Conservation (phyloP, 2,797 vertebrate species). For the Rhinichthys osculus region DNA sequence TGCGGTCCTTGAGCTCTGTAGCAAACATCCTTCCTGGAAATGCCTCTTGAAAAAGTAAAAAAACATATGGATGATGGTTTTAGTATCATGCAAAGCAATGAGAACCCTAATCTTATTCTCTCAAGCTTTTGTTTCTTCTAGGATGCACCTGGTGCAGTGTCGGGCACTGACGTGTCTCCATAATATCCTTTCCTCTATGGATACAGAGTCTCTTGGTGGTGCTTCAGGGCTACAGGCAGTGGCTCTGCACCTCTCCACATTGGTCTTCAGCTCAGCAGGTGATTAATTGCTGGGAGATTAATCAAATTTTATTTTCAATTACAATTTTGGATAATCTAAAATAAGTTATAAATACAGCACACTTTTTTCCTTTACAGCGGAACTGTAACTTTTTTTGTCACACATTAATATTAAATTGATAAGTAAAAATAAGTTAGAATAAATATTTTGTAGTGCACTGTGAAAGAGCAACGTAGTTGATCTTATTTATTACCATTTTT, state of each 20-base stretch:
- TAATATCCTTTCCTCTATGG: slow-evolving; percentile 89
- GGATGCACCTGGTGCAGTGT: slow-evolving; percentile 88
- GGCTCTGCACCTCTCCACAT: slow-evolving; percentile 86
- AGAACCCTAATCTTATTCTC: background rate
- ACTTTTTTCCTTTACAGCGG: background rate
- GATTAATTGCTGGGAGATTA: background rate
- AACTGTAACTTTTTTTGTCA: background rate
- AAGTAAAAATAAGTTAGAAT: background rate
- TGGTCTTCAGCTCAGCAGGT: slow-evolving; percentile 88
- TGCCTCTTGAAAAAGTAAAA: slow-evolving; percentile 90
- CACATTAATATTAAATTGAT: background rate
- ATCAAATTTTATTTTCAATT: background rate
- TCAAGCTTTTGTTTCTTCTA: slow-evolving; percentile 65
- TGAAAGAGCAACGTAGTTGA: background rate
- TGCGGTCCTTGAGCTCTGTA: slow-evolving; percentile 84
- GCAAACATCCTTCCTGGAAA: slow-evolving; percentile 84
- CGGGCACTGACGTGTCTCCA: slow-evolving; percentile 93
- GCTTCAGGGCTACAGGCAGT: slow-evolving; percentile 83
- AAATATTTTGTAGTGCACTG: background rate
- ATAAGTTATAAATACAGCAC: background rate
- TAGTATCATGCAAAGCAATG: background rate
- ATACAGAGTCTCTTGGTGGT: slow-evolving; percentile 89
- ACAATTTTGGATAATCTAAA: background rate
- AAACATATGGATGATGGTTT: background rate
- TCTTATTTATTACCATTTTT: background rate